Evolutionary conservation across 1,140 invertebrate genomes (phyloP).

Genomic region (Neodiprion lecontei): DNA sequence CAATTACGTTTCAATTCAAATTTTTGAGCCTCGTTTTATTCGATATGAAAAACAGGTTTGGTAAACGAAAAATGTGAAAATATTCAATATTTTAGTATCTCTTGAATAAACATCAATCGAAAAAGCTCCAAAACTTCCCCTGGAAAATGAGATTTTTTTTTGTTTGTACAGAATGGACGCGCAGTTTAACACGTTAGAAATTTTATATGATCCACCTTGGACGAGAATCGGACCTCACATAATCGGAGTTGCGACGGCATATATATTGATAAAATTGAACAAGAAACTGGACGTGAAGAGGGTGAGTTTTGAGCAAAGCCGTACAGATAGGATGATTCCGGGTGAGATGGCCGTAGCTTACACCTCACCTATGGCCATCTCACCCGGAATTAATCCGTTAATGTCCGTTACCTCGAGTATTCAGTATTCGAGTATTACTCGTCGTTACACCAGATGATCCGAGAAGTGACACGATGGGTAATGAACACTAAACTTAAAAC

Average conservation of each 20-base stretch:
- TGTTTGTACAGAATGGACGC: slow-evolving; percentile 49
- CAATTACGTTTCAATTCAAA: no score
- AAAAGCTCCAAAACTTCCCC: no score
- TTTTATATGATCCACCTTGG: slow-evolving; percentile 63
- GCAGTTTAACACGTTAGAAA: slow-evolving; percentile 48
- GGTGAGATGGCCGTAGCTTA: no score
- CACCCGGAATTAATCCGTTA: no score
- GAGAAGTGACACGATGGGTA: background rate
- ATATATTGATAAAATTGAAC: slow-evolving; percentile 51
- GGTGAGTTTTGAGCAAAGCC: slow-evolving; percentile 35
- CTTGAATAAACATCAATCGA: background rate
- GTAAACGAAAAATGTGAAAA: no score
- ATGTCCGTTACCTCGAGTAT: no score
- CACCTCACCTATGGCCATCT: no score
- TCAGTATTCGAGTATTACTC: no score
- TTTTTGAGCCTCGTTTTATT: no score
- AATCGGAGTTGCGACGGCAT: slow-evolving; percentile 58
- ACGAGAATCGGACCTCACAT: slow-evolving; percentile 61
- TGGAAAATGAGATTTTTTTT: slow-evolving; percentile 13
- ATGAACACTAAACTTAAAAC: slow-evolving; percentile 17
- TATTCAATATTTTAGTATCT: no score
- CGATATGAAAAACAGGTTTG: background rate
- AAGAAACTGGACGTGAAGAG: slow-evolving; percentile 48
- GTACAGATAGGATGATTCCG: no score
- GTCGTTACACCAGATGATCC: background rate